Base-by-base conservation (phyloP, 2,888 invertebrate species). In the Acleris sparsana region DNA sequence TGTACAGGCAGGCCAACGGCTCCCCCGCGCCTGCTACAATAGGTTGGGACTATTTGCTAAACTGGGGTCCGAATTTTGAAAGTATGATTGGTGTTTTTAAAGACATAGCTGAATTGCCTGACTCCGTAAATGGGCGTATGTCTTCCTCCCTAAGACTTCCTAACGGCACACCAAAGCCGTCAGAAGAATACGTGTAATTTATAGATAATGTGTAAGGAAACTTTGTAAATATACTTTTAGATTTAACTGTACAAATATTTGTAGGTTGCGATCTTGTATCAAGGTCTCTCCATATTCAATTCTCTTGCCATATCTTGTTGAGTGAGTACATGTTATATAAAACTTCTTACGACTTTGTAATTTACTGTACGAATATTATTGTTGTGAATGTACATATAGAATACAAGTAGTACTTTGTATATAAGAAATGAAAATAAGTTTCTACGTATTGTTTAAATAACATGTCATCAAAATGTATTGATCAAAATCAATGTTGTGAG, bases 41-140 rank as follows among this genome's bases (percentile, higher is more conserved):
- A 55, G 97, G 98, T 62, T 98, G 98, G 97, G 98, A 99, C 82
- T 98, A 98, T 83, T 91, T 98, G 72, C 94, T 99, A 65, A 98
- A 98, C 87, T 99, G 98, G 98, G 98, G 98, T 9, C 97, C 98
- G 20, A 98, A 98, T 89, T 99, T 98, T 87, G 97, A 98, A 87
- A 98, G 97, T 84, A 94, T 99, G 82, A 97, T 98, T 71, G 98
- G 98, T 29, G 99, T 99, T 57, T 99, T 98, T 82, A 98, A 97
- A 91, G 99, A 99, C 88, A 98, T 99, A 78, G 98, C 98, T 53
- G 97, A 98, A 88, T 90, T 99, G 75, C 98, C 98, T 4, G 98
- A 98, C 83, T 94, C 95, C 56, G 95, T 95, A 22, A 95, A 95
- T 74, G 95, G 95, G 69, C 93, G 96, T 75, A 95, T 96, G 79